Percentiles rank a stretch among this genome's conserved stretches.
phyloP scores from a whole-genome alignment of 2,797 vertebrate species.

The Streptopelia turtur region DNA sequence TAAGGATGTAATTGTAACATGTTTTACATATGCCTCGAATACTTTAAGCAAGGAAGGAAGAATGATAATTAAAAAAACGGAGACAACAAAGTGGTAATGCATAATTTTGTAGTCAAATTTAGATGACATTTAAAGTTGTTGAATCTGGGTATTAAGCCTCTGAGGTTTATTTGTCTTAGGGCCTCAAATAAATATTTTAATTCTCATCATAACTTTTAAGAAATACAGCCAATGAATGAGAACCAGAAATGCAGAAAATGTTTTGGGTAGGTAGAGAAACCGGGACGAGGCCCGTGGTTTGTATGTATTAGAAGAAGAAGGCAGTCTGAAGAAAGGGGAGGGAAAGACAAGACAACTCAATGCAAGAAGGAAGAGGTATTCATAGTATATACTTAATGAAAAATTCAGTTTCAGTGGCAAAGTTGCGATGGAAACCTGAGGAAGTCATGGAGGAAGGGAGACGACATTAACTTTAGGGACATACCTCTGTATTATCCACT shows the following conservation, averaged over 20 bases:
- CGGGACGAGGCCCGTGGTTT: background rate
- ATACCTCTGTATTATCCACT: background rate
- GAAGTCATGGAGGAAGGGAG: background rate
- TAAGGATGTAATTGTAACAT: background rate
- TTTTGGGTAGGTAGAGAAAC: background rate
- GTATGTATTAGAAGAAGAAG: background rate
- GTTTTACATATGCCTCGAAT: background rate
- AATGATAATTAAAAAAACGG: background rate
- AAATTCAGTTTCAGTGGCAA: background rate
- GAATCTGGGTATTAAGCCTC: background rate
- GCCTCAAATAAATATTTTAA: background rate
- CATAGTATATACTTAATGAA: background rate
- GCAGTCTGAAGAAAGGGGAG: background rate
- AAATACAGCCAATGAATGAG: background rate
- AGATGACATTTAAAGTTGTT: background rate
- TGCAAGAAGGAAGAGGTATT: background rate
- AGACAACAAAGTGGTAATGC: background rate
- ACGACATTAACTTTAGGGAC: background rate
- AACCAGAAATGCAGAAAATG: background rate
- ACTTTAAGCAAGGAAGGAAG: background rate
- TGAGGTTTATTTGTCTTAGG: background rate
- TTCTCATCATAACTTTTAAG: background rate
- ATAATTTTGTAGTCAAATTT: background rate
- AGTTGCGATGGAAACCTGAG: background rate
- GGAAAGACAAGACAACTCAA: background rate